These are phyloP conservation scores for Caenorhabditis afra DNA, from an alignment of 2,888 invertebrate species.

Conservation along the genomic window DNA sequence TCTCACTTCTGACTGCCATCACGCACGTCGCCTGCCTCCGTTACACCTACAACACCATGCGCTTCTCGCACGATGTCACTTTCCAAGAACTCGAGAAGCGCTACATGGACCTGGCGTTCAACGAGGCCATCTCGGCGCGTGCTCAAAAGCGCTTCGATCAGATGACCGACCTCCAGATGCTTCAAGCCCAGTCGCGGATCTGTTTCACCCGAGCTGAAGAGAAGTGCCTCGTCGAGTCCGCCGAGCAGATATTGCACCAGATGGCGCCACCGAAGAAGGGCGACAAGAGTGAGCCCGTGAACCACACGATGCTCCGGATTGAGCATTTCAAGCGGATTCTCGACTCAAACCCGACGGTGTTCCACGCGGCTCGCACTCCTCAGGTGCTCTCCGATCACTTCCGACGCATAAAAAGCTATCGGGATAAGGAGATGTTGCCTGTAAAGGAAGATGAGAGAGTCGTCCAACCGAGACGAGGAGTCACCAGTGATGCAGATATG, in stretches of 20 bases:
- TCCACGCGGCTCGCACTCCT: constrained; percentile 91
- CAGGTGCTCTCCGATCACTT: constrained; percentile 87
- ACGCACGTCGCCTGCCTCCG: constrained; percentile 86
- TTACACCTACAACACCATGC: constrained; percentile 90
- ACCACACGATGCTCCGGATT: constrained; percentile 10
- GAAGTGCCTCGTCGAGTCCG: constrained; percentile 88
- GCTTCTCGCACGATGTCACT: constrained; percentile 96
- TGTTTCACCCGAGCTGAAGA: constrained; percentile 93
- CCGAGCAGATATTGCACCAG: constrained; percentile 83
- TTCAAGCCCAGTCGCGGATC: constrained; percentile 88
- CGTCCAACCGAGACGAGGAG: too few relatives aligned
- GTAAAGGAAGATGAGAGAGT: too few relatives aligned
- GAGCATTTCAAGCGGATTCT: constrained; percentile 36
- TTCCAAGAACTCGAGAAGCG: constrained; percentile 93
- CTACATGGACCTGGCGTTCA: constrained; percentile 90
- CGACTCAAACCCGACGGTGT: constrained; percentile 80
- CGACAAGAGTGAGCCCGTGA: not conserved
- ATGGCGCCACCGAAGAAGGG: constrained; percentile 83
- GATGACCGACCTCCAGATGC: constrained; percentile 54
- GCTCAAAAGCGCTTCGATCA: constrained; percentile 69
- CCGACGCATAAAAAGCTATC: constrained; percentile 25
- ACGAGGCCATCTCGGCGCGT: constrained; percentile 88
- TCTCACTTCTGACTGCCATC: constrained; percentile 93
- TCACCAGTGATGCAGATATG: not conserved
- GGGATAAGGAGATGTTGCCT: not conserved